Conservation (phyloP, 2,797 vertebrate genomes). For the Acrossocheilus wenchowensis region DNA sequence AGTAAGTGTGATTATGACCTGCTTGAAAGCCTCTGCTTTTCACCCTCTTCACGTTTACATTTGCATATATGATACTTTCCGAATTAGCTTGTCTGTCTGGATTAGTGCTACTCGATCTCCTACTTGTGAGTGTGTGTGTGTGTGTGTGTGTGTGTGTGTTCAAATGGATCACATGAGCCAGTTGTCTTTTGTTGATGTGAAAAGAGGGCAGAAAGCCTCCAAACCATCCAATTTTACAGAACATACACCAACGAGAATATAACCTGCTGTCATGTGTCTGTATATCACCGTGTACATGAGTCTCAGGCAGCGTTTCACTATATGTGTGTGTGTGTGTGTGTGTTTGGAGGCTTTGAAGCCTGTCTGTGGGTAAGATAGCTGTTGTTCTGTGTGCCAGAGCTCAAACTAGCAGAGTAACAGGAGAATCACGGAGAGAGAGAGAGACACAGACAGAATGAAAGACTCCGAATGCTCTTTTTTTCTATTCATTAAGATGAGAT, state of each 20-base stretch:
- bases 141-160: constrained; percentile 9
- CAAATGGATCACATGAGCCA: constrained; percentile 10
- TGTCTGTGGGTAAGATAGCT: constrained; percentile 56
- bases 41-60: constrained; percentile 43
- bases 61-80: constrained; percentile 34
- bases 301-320: constrained; percentile 48
- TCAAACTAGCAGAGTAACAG: constrained; percentile 43
- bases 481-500: constrained; percentile 37
- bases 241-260: constrained; percentile 3
- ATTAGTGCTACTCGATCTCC: constrained; percentile 46
- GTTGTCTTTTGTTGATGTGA: constrained; percentile 14
- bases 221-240: constrained; percentile 27
- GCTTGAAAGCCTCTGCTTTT: constrained; percentile 30
- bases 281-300: constrained; percentile 38
- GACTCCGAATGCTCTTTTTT: constrained; percentile 29
- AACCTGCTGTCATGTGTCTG: constrained; percentile 46
- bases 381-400: constrained; percentile 55
- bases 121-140: neutral
- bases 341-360: constrained; percentile 40
- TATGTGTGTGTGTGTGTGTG: constrained; percentile 23
- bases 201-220: constrained; percentile 32
- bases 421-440: constrained; percentile 29
- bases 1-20: constrained; percentile 24
- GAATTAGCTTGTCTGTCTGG: constrained; percentile 49
- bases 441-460: constrained; percentile 12